Conservation (phyloP, 1,140 invertebrate genomes). For the Paraescarpia echinospica region DNA sequence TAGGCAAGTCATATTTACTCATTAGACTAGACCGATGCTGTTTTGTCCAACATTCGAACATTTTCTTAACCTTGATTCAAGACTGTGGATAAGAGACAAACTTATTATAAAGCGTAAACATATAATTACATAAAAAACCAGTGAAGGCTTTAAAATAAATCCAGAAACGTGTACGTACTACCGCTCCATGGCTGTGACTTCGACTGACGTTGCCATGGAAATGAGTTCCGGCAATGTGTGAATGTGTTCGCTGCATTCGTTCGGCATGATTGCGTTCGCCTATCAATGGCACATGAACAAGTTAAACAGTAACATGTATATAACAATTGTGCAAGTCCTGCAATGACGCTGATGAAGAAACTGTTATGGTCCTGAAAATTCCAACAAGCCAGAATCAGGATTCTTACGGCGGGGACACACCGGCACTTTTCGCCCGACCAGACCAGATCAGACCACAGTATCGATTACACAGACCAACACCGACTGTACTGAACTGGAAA, state of each 20-base stretch:
- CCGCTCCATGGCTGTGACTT: slow-evolving; percentile 40
- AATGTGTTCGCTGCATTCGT: slow-evolving; percentile 78
- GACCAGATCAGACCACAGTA: too few relatives aligned
- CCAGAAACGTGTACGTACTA: slow-evolving; percentile 43
- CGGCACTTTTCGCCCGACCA: too few relatives aligned
- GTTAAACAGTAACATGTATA: background rate
- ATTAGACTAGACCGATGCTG: background rate
- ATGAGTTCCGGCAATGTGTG: slow-evolving; percentile 80
- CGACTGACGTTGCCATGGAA: slow-evolving; percentile 69
- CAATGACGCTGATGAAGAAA: too few relatives aligned
- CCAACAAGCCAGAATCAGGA: too few relatives aligned
- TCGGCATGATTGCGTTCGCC: slow-evolving; percentile 74
- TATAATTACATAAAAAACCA: background rate
- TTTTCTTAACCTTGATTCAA: background rate
- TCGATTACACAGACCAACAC: too few relatives aligned
- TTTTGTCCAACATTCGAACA: background rate
- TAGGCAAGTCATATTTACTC: background rate
- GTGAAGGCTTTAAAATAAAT: background rate
- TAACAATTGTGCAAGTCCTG: too few relatives aligned
- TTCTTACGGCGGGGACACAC: too few relatives aligned
- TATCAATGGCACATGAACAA: slow-evolving; percentile 21
- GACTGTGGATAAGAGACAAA: background rate
- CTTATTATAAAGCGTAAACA: background rate
- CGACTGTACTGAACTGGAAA: too few relatives aligned
- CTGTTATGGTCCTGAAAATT: too few relatives aligned